These are phyloP conservation scores for Equus quagga DNA, from an alignment of 2,113 vertebrate genomes.

Conservation along the genomic window DNA sequence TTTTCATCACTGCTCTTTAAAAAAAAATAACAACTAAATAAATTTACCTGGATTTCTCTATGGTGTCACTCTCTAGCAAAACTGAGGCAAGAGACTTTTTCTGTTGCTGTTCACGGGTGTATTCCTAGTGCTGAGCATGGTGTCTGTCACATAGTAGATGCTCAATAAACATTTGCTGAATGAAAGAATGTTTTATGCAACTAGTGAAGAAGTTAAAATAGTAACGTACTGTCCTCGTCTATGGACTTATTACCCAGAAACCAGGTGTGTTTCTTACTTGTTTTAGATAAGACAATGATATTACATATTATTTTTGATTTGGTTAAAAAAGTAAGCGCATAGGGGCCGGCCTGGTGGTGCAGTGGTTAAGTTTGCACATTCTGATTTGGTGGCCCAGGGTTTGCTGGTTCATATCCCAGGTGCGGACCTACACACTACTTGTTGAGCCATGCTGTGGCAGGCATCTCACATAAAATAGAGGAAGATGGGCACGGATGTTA, in stretches of 20 bases:
- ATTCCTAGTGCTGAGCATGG: not conserved
- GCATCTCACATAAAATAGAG: no score
- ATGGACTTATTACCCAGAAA: not conserved
- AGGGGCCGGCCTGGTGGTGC: no score
- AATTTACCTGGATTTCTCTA: not conserved
- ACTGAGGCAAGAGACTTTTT: not conserved
- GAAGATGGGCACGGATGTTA: no score
- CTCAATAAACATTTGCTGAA: not conserved
- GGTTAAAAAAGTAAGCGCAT: not conserved
- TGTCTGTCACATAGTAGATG: not conserved
- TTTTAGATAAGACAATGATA: not conserved
- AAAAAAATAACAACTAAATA: not conserved
- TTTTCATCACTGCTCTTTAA: not conserved
- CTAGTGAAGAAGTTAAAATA: not conserved
- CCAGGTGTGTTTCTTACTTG: not conserved
- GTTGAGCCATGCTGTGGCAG: no score
- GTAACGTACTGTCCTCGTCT: not conserved
- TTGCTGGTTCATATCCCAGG: no score
- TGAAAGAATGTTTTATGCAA: not conserved
- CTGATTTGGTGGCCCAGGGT: no score
- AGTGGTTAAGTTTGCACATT: no score
- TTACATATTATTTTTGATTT: not conserved
- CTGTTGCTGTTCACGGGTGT: not conserved
- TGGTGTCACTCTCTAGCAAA: not conserved
- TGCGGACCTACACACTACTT: no score